A percentile compares a stretch with the other conserved stretches of the same genome.
phyloP scores from a whole-genome alignment of 1,140 invertebrate genomes.

The Hylaeus volcanicus region DNA sequence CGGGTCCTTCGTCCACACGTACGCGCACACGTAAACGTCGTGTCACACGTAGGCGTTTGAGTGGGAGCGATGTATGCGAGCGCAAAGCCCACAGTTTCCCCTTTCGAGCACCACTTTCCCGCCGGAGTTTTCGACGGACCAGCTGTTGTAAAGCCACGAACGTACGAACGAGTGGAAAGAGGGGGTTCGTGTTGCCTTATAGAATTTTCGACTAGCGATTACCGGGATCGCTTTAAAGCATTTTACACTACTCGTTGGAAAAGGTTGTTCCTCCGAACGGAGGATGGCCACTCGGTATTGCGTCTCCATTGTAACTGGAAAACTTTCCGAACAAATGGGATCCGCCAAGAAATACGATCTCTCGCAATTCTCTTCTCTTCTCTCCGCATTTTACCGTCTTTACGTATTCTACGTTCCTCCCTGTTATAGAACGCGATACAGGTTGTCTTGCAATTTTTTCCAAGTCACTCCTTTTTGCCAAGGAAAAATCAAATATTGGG shows the following conservation, averaged over 20 bases:
- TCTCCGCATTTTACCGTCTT: no score
- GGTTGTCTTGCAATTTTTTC: no score
- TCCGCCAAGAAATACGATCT: constrained; percentile 1
- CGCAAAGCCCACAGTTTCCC: constrained; percentile 56
- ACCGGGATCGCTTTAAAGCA: constrained; percentile 43
- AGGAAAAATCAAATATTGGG: no score
- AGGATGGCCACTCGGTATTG: neutral
- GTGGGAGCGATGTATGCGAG: neutral
- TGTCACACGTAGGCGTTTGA: no score
- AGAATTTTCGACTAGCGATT: constrained; percentile 52
- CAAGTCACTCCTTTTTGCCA: no score
- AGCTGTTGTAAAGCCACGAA: constrained; percentile 56
- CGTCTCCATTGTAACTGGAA: constrained; percentile 23
- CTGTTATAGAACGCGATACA: no score
- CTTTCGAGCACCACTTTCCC: constrained; percentile 48
- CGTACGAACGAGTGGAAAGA: constrained; percentile 27
- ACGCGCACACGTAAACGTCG: no score
- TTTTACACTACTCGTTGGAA: constrained; percentile 44
- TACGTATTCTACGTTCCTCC: neutral
- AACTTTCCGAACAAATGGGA: constrained; percentile 35
- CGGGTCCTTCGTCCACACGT: neutral
- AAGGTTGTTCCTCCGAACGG: neutral
- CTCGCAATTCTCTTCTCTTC: constrained; percentile 13
- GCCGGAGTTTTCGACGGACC: constrained; percentile 55
- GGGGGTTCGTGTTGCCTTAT: constrained; percentile 38